Base-by-base conservation (phyloP, 2,113 vertebrate species). In the Epinephelus moara region DNA sequence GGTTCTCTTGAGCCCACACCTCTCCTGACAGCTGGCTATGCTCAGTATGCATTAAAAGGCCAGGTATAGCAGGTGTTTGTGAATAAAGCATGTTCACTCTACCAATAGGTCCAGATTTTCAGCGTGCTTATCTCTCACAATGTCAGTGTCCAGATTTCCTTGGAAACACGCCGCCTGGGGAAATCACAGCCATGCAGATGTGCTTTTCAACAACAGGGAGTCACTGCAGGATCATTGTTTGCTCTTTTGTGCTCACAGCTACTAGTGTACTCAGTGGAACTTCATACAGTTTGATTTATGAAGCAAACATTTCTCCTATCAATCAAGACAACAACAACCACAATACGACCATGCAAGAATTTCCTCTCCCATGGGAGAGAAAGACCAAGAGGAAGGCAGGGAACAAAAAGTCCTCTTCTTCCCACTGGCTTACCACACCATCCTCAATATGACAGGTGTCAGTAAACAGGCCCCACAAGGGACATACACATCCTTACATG, bases 11-110 rank as follows among this genome's bases (percentile, higher is more conserved):
- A 55, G 21, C 70, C 62, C 42, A n/a, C 78, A 40, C 21, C 53
- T 79, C 52, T 52, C 10, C 25, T 37, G 40, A 75, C 82, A 88
- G 78, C 70, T 81, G 78, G 47, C 68, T 66, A 40, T 79, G 25
- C 81, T 86, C 49, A 71, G 75, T 82, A 81, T 85, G 84, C 85
- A 89, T 89, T 87, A 70, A 85, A 85, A 79, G 33, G 74, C 37
- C 78, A 78, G 83, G 88, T 84, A 75, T 66, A 76, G 85, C 90
- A 86, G 83, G 69, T 90, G 88, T 88, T 87, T 81, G 33, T 84
- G 84, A 90, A 92, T 90, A 89, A 91, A 78, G 75, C 59, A 92
- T 86, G 84, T 21, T 77, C 74, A 12, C 67, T 73, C 40, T 17
- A 75, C 64, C 81, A 71, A 25, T 0, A 13, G 33, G 49, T 73